Percentiles rank a stretch among this genome's conserved stretches.
These are phyloP conservation scores for Magallana ariakensis DNA, from an alignment of 1,140 invertebrate species.

Conservation along the genomic window DNA sequence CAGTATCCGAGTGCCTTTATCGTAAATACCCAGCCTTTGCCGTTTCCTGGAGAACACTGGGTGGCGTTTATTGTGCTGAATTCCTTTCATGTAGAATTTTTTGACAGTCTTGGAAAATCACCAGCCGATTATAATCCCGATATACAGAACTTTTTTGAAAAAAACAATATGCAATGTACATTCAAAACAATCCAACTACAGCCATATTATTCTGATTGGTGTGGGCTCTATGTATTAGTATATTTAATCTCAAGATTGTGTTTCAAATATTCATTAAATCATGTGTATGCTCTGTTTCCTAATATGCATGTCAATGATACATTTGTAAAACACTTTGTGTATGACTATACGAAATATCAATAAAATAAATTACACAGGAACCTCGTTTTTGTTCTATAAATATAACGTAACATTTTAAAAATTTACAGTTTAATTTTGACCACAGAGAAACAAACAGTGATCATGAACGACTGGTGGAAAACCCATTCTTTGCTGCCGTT, in stretches of 20 bases:
- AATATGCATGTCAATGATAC: constrained; percentile 21
- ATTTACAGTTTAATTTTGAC: background rate
- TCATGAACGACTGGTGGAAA: too few relatives aligned
- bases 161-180: constrained; percentile 21
- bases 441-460: background rate
- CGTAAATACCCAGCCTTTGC: constrained; percentile 38
- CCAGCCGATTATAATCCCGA: constrained; percentile 37
- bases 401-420: background rate
- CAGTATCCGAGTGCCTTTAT: constrained; percentile 42
- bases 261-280: constrained; percentile 26
- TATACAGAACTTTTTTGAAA: constrained; percentile 11
- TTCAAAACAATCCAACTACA: constrained; percentile 38
- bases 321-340: background rate
- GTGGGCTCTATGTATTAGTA: constrained; percentile 45
- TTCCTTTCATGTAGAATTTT: constrained; percentile 35
- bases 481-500: constrained; percentile 47
- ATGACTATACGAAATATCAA: constrained; percentile 16
- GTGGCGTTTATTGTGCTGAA: constrained; percentile 27
- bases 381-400: background rate
- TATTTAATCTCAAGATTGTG: constrained; percentile 44
- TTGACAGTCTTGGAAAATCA: constrained; percentile 50
- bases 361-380: background rate
- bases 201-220: constrained; percentile 19
- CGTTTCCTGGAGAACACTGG: constrained; percentile 51
- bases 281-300: constrained; percentile 22